These are phyloP conservation scores for Bovichtus variegatus DNA, from an alignment of 2,797 vertebrate species.

Conservation along the genomic window DNA sequence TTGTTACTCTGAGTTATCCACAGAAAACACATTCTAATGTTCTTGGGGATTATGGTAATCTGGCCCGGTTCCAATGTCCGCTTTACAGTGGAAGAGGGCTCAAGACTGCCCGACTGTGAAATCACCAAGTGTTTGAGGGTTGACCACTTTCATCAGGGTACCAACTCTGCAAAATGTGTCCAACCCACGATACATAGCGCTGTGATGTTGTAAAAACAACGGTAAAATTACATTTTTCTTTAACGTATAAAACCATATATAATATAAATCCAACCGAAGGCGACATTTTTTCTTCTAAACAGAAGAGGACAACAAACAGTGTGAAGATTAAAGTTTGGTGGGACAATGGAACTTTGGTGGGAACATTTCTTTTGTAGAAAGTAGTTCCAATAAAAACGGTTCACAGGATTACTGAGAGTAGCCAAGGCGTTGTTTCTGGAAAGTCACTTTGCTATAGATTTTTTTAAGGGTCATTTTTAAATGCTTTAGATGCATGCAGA, in stretches of 20 bases:
- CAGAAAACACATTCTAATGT: neutral
- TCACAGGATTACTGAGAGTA: neutral
- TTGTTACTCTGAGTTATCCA: neutral
- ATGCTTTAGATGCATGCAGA: neutral
- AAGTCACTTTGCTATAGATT: neutral
- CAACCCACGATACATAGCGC: neutral
- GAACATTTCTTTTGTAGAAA: neutral
- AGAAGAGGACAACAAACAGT: neutral
- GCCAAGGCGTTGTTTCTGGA: neutral
- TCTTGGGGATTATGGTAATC: neutral
- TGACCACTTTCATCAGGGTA: neutral
- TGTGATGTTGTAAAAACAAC: neutral
- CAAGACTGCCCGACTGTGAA: neutral
- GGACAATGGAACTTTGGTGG: neutral
- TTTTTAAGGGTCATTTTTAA: neutral
- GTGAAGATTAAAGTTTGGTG: neutral
- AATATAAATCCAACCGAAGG: too few species aligned
- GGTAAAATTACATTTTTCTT: neutral
- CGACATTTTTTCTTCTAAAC: neutral
- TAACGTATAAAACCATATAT: too few species aligned
- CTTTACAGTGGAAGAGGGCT: neutral
- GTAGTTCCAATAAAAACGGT: neutral
- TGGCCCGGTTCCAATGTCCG: neutral
- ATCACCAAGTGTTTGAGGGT: neutral
- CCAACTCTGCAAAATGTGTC: neutral